Evolutionary conservation across 2,888 invertebrate species (phyloP), one percentile per base, ranked within the genome.

Genomic region (Chloroclystis v-ata): DNA sequence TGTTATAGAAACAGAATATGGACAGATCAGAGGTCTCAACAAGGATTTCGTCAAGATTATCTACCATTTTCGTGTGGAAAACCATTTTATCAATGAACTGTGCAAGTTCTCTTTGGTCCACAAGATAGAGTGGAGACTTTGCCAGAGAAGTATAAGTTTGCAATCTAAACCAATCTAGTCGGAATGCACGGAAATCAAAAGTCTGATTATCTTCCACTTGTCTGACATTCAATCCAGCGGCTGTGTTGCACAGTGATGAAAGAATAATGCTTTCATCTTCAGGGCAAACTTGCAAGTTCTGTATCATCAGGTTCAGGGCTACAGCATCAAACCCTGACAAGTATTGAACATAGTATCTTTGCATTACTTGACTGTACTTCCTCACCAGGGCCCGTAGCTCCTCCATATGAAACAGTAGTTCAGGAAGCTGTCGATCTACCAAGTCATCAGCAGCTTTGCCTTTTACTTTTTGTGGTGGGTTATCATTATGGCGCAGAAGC

Each of bases 11-110:
- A 77, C 99, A 99, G 76, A 99, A 99, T 56, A 99, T 93, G 0
- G 98, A 98, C 11, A 99, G 89, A 87, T 99, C 99, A 0, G 98
- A 98, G 1, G 98, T 97, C 80, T 99, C 99, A 1, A 95, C 94
- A 62, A 99, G 89, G 75, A 99, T 95, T 80, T 99, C 98, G 82
- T 99, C 99, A 39, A 99, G 90, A 76, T 95, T 96, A 75, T 99
- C 99, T 1, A 99, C 97, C 93, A 99, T 97, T 81, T 97, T 96
- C 0, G 98, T 96, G 72, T 99, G 99, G 72, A 99, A 99, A 26
- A 96, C 92, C 75, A 98, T 93, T 30, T 96, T 97, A 78, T 99
- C 99, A 77, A 99, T 92, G 56, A 97, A 92, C 37, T 94, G 93
- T 4, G 97, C 96, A 49, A 99, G 81, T 60, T 96, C 95, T 59